Base-by-base conservation (phyloP, 2,888 invertebrate genomes). In the Oscheius sp. region DNA sequence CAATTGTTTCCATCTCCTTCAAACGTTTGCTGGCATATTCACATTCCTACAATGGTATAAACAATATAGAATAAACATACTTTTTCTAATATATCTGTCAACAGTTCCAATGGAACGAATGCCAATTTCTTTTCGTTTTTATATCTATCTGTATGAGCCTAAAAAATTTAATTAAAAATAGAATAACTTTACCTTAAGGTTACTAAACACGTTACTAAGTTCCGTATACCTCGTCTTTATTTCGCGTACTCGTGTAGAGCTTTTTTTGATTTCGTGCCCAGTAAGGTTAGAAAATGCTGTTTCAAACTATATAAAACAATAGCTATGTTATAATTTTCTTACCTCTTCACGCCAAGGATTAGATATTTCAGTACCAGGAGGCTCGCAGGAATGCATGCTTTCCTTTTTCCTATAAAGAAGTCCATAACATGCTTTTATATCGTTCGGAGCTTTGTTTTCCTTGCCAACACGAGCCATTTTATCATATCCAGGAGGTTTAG, bases 41-140 rank as follows among this genome's bases (percentile, higher is more conserved):
- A n/a, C 33, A 20, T 28, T 64, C 64, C 38, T 56, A 38, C 14
- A 33, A 30, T 20, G 14, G 24, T 56, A 2, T 2, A 17, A 17
- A 14, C 20, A 36, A 36, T 36, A 47, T 20, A 47, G 17, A 17
- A 47, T 12, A 9, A 51, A 9, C 8, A 78, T 51, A 82, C 82
- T 36, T 75, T 76, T 12, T 56, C 50, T 24, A 80, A 67, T 14
- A 84, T 67, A 36, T 82, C 80, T 2, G 54, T 20, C 12, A 84
- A 59, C 2, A 84, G 67, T 0, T 59, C 33, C 14, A 75, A 71
- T 12, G 84, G 84, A 14, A 84, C 28, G 44, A 84, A 82, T 4
- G 75, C 82, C 12, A 82, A 38, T 9, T 78, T 72, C 12, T 62
- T 65, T n/a, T 78, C 71, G 0, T 68, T 36, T 26, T 76, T 68